phyloP scores from a whole-genome alignment of 2,113 vertebrate genomes.

The Scalopus aquaticus region DNA sequence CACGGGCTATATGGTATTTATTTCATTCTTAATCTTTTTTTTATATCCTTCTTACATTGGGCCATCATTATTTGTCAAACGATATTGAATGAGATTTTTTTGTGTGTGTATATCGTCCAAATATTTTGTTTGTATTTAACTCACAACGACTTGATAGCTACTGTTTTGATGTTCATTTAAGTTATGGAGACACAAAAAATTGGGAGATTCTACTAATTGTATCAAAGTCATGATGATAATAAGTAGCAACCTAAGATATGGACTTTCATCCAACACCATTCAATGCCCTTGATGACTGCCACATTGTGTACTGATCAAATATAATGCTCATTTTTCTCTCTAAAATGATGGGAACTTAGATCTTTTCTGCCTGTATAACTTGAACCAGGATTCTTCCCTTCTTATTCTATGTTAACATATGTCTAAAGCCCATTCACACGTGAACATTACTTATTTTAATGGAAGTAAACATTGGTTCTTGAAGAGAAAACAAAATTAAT shows the following conservation, averaged over 20 bases:
- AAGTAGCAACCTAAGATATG: neutral
- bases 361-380: fast-evolving
- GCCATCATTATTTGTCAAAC: no score
- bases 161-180: neutral
- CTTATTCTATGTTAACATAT: neutral
- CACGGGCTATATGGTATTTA: neutral
- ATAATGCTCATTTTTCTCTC: neutral
- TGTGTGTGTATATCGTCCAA: neutral
- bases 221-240: neutral
- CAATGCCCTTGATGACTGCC: fast-evolving
- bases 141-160: fast-evolving
- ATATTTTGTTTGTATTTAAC: neutral
- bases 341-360: neutral
- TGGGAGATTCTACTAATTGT: neutral
- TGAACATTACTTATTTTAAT: neutral
- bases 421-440: neutral
- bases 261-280: neutral
- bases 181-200: neutral
- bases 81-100: neutral
- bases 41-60: neutral
- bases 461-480: neutral
- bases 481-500: neutral
- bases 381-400: neutral
- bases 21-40: neutral
- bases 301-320: neutral